These are phyloP conservation scores for Saccopteryx leptura DNA, from an alignment of 2,113 vertebrate species.

Conservation along the genomic window DNA sequence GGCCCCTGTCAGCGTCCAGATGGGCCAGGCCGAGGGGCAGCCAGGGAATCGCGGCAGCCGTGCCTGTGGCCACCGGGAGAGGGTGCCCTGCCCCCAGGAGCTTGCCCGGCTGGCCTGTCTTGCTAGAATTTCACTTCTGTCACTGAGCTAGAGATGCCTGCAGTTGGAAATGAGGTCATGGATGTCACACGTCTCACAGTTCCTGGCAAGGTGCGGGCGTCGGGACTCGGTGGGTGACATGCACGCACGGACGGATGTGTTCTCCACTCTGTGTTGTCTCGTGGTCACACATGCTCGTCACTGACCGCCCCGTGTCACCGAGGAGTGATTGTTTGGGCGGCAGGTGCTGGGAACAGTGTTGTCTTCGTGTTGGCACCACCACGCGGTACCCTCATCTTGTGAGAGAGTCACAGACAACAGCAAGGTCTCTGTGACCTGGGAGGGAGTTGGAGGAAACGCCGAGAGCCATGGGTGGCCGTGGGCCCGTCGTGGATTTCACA, in stretches of 20 bases:
- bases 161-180: rapidly evolving
- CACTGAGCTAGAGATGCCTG: neutral
- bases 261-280: neutral
- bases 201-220: no score
- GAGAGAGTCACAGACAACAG: rapidly evolving
- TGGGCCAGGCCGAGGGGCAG: neutral
- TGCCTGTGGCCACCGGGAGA: neutral
- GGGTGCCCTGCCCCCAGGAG: rapidly evolving
- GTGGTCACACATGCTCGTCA: rapidly evolving
- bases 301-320: rapidly evolving
- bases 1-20: rapidly evolving
- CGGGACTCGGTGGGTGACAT: rapidly evolving
- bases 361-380: neutral
- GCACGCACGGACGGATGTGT: rapidly evolving
- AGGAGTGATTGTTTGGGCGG: neutral
- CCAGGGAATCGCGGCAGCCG: no score
- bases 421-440: rapidly evolving
- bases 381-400: rapidly evolving
- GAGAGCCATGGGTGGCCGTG: neutral
- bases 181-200: rapidly evolving
- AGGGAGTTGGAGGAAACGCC: rapidly evolving
- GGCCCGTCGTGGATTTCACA: rapidly evolving
- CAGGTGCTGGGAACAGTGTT: neutral
- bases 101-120: rapidly evolving
- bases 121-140: rapidly evolving